Evolutionary conservation across 2,888 invertebrate genomes (phyloP).

Genomic region (Dolichomitus sp.): DNA sequence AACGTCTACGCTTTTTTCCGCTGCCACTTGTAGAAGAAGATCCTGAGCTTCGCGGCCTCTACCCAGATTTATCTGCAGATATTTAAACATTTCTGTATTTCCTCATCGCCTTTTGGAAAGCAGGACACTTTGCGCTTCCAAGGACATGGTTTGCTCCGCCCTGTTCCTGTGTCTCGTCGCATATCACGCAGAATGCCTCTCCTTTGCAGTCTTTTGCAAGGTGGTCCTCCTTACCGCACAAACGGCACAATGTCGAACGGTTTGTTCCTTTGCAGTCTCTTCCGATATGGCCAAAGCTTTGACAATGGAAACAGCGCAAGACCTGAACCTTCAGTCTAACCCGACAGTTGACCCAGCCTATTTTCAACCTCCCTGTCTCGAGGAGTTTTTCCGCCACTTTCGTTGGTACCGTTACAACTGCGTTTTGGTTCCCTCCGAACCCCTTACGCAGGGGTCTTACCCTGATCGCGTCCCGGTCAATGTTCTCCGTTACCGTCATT

Average conservation of each 20-base stretch:
- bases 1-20: constrained; percentile 29
- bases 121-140: constrained; percentile 38
- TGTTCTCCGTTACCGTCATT: not conserved
- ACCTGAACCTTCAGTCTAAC: constrained; percentile 50
- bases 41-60: constrained; percentile 57
- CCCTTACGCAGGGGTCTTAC: not conserved
- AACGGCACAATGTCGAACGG: too few relatives aligned
- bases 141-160: constrained; percentile 27
- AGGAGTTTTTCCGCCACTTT: constrained; percentile 5
- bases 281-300: constrained; percentile 33
- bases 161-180: constrained; percentile 30
- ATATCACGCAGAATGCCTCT: constrained; percentile 52
- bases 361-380: constrained; percentile 33
- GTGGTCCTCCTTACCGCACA: too few relatives aligned
- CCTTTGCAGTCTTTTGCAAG: too few relatives aligned
- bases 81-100: constrained; percentile 36
- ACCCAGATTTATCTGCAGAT: constrained; percentile 65
- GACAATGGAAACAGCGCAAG: constrained; percentile 41
- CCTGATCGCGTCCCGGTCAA: constrained; percentile 8
- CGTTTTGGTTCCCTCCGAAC: constrained; percentile 19
- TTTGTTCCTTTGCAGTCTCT: constrained; percentile 51
- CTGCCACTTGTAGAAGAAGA: constrained; percentile 46
- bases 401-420: too few relatives aligned
- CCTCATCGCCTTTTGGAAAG: constrained; percentile 41
- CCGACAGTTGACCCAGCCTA: constrained; percentile 65